Percentiles rank a stretch among this genome's conserved stretches.
phyloP scores from a whole-genome alignment of 2,888 invertebrate genomes.

The Ornithoptera priamus region DNA sequence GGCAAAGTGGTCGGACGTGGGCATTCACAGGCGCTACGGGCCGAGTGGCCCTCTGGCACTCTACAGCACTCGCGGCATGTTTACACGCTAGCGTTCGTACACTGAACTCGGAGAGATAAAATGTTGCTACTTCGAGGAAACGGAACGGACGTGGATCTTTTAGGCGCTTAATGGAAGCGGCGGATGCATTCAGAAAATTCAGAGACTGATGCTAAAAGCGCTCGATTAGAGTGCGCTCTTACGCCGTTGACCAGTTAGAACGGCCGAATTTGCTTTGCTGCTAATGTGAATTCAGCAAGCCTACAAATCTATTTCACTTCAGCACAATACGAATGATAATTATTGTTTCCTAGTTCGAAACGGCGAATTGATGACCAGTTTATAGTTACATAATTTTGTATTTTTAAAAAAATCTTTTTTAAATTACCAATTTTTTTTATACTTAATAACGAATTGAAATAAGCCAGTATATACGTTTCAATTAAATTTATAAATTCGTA shows the following conservation, averaged over 20 bases:
- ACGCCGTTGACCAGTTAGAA: slow-evolving; percentile 11
- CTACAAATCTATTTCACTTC: slow-evolving; percentile 7
- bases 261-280: slow-evolving; percentile 6
- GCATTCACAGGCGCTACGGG: slow-evolving; percentile 32
- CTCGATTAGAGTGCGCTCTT: slow-evolving; percentile 13
- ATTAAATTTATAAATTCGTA: background rate
- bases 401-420: background rate
- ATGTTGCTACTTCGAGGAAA: slow-evolving; percentile 65
- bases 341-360: background rate
- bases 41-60: slow-evolving; percentile 36
- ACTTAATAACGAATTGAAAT: background rate
- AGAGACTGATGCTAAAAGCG: slow-evolving; percentile 39
- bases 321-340: slow-evolving; percentile 1
- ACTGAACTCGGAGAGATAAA: slow-evolving; percentile 65
- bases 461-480: background rate
- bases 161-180: slow-evolving; percentile 45
- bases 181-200: slow-evolving; percentile 35
- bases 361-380: background rate
- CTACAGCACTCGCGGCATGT: slow-evolving; percentile 40
- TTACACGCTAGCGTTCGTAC: slow-evolving; percentile 55
- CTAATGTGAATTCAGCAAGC: background rate
- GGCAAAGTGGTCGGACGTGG: slow-evolving; percentile 35
- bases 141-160: slow-evolving; percentile 52
- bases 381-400: background rate
- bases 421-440: background rate